Evolutionary conservation across 2,113 vertebrate species (phyloP).

Genomic region (Uria lomvia): DNA sequence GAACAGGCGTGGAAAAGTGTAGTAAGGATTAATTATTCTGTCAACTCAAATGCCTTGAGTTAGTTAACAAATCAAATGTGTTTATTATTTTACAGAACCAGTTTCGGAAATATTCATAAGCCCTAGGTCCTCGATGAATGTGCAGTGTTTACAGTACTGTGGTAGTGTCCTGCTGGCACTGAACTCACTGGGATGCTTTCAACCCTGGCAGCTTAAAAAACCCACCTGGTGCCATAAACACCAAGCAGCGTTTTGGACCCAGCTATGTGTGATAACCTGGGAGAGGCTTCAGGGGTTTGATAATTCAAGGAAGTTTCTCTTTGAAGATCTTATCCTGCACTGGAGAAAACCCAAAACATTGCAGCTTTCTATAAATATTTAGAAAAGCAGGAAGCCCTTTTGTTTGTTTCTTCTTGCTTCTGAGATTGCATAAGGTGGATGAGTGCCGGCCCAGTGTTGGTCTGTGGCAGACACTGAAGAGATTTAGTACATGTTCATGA

Average conservation of each 20-base stretch:
- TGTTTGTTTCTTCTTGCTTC: not conserved
- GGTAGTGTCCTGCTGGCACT: not conserved
- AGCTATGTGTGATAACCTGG: not conserved
- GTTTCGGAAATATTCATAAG: not conserved
- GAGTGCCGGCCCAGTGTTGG: not conserved
- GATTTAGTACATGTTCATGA: fast-evolving
- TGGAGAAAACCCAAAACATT: not conserved
- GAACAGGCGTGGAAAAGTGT: not conserved
- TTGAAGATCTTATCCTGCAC: not conserved
- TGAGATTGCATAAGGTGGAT: fast-evolving
- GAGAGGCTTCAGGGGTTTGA: not conserved
- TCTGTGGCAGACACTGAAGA: not conserved
- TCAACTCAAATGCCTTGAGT: not conserved
- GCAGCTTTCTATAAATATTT: not conserved
- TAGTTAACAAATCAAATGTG: not conserved
- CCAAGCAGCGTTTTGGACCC: not conserved
- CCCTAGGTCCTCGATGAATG: not conserved
- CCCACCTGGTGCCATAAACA: not conserved
- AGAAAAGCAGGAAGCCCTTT: not conserved
- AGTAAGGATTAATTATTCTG: not conserved
- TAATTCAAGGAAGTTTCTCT: not conserved
- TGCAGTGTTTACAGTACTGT: not conserved
- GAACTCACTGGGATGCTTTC: not conserved
- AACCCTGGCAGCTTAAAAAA: not conserved
- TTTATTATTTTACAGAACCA: not conserved